These are phyloP conservation scores for Syngnathoides biaculeatus DNA, from an alignment of 2,113 vertebrate genomes.

Conservation along the genomic window DNA sequence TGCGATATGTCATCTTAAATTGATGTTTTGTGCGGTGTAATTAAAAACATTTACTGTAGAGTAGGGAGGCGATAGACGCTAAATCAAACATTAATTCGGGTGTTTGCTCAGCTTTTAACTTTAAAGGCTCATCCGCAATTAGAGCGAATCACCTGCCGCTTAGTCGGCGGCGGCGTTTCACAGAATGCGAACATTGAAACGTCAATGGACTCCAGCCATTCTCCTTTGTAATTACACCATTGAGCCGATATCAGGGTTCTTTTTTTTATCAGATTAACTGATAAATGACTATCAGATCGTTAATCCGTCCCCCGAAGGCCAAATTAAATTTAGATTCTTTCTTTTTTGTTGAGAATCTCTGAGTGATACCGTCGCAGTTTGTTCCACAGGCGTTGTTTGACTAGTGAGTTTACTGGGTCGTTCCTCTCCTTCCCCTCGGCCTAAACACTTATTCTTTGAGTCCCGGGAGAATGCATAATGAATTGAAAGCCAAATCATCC, in stretches of 20 bases:
- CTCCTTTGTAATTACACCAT: slow-evolving; percentile 49
- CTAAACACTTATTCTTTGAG: slow-evolving; percentile 41
- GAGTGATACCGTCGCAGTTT: slow-evolving; percentile 34
- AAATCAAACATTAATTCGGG: slow-evolving; percentile 13
- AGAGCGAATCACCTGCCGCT: slow-evolving; percentile 15
- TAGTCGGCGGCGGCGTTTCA: slow-evolving; percentile 18
- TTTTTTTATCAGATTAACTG: slow-evolving; percentile 66
- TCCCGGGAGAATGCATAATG: slow-evolving; percentile 45
- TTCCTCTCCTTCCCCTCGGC: slow-evolving; percentile 30
- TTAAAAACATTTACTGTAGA: slow-evolving; percentile 2
- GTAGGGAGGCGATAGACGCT: slow-evolving; percentile 9
- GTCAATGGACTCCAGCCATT: slow-evolving; percentile 25
- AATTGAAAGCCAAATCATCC: slow-evolving; percentile 42
- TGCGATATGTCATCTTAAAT: slow-evolving; percentile 22
- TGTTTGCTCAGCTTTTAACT: slow-evolving; percentile 34
- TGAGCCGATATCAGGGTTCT: slow-evolving; percentile 39
- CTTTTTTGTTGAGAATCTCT: slow-evolving; percentile 38
- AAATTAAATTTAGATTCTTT: slow-evolving; percentile 59
- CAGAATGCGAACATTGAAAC: slow-evolving; percentile 18
- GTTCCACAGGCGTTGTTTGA: slow-evolving; percentile 18
- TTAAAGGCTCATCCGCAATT: slow-evolving; percentile 29
- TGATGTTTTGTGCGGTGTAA: slow-evolving; percentile 27
- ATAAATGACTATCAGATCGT: slow-evolving; percentile 65
- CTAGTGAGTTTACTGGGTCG: slow-evolving; percentile 21
- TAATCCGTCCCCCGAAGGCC: slow-evolving; percentile 52